Percentiles rank a stretch among this genome's conserved stretches.
phyloP scores from a whole-genome alignment of 2,113 vertebrate species.

The Actenoides hombroni region DNA sequence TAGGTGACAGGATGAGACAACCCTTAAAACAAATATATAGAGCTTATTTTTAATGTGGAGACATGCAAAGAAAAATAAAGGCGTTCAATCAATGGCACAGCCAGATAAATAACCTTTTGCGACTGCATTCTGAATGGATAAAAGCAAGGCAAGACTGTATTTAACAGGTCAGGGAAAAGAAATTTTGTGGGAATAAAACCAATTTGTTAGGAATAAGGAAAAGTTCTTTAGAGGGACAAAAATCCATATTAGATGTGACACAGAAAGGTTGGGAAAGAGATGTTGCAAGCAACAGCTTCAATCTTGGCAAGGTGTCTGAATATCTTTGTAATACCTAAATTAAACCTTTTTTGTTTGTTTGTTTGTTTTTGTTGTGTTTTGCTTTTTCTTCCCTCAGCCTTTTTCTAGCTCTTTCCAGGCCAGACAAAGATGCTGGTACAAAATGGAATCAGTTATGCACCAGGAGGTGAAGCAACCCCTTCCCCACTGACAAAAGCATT shows the following conservation, averaged over 20 bases:
- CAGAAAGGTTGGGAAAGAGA: background rate
- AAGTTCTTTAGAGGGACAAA: background rate
- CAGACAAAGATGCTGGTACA: background rate
- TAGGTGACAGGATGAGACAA: background rate
- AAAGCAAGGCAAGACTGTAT: background rate
- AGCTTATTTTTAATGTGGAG: background rate
- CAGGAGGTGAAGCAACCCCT: background rate
- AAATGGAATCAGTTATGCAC: background rate
- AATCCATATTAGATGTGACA: background rate
- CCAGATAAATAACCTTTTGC: background rate
- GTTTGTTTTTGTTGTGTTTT: too few relatives aligned
- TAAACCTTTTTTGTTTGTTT: background rate
- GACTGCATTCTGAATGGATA: background rate
- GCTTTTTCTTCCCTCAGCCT: background rate
- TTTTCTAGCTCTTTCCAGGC: background rate
- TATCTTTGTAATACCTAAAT: background rate
- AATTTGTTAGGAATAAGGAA: background rate
- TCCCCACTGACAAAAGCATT: background rate
- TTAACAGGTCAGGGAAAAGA: background rate
- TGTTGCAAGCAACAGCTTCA: background rate
- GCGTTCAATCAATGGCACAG: background rate
- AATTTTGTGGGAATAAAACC: background rate
- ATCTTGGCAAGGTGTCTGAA: background rate
- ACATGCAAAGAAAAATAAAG: background rate
- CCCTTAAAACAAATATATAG: background rate